Evolutionary conservation across 2,888 invertebrate genomes (phyloP), one percentile per base, ranked within the genome.

Genomic region (Bellardia pandia): DNA sequence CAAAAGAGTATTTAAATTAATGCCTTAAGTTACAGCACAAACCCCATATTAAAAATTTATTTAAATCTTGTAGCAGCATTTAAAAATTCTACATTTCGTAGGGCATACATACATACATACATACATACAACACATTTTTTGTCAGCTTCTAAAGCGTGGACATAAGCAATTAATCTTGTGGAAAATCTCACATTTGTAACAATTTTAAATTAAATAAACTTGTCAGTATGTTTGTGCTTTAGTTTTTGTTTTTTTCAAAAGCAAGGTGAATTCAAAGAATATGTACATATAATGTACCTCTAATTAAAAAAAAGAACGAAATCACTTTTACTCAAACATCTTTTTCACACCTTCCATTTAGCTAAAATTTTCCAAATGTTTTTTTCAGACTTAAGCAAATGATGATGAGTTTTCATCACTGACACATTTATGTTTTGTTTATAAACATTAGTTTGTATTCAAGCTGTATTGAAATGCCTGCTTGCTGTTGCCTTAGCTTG

Each of bases 371-470:
- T 62, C 11, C 53, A 30, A 80, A 42, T 13, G 13, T 9, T 40
- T 58, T 58, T 76, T 82, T 84, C 66, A 82, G 91, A 48, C 7
- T n/a, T 4, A 51, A 23, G 51, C 48, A 56, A 8, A 83, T 78
- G 45, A 77, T 87, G 77, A 87, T 92, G 92, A 92, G 91, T 90
- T 91, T 90, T 89, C 87, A 84, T 86, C 91, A 92, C 91, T 92
- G 92, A 92, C 91, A 93, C 91, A 89, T 92, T 92, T 91, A 92
- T 93, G 92, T 86, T 92, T 92, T 92, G 92, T 92, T 72, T 45
- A 42, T 16, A 60, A 86, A 71, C 85, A 79, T 75, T 16, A 37
- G 13, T 60, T 14, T 30, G 13, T 23, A 23, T 23, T 23, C 23
- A 23, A 23, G 23, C 23, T 23, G 23, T 23, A 23, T 23, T 23